Conservation (phyloP, 1,140 invertebrate species). For the Solenopsis invicta region DNA sequence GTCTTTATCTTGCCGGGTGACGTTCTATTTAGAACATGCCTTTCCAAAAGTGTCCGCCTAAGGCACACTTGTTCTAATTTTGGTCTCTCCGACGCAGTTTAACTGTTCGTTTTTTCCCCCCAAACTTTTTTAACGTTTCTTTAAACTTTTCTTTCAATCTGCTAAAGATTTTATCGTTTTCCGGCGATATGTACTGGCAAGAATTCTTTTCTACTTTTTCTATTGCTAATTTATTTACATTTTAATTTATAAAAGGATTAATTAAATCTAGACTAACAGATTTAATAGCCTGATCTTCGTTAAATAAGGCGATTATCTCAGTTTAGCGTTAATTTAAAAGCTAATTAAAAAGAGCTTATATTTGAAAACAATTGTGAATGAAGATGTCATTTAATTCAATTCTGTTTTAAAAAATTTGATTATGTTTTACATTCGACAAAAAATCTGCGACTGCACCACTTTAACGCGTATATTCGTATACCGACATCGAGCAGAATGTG, state of each 20-base stretch:
- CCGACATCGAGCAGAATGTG: background rate
- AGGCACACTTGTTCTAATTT: conserved; percentile 70
- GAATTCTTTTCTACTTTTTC: background rate
- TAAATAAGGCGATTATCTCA: background rate
- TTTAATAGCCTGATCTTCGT: background rate
- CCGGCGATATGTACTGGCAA: background rate
- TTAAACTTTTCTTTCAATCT: conserved; percentile 74
- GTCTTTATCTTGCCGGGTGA: conserved; percentile 38
- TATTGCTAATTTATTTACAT: background rate
- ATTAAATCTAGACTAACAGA: background rate
- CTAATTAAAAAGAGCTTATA: background rate
- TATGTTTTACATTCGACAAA: background rate
- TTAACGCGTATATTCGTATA: background rate
- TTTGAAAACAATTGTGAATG: background rate
- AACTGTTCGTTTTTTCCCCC: conserved; percentile 60
- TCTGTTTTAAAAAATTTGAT: background rate
- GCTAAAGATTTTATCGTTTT: conserved; percentile 1
- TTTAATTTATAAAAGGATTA: background rate
- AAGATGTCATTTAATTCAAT: background rate
- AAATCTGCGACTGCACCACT: background rate
- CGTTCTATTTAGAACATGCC: conserved; percentile 57
- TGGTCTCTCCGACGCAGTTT: conserved; percentile 62
- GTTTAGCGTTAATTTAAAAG: background rate
- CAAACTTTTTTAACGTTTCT: conserved; percentile 48
- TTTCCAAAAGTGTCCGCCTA: conserved; percentile 69